Evolutionary conservation across 2,888 invertebrate species (phyloP), one percentile per base, ranked within the genome.

Genomic region (Furcula furcula): DNA sequence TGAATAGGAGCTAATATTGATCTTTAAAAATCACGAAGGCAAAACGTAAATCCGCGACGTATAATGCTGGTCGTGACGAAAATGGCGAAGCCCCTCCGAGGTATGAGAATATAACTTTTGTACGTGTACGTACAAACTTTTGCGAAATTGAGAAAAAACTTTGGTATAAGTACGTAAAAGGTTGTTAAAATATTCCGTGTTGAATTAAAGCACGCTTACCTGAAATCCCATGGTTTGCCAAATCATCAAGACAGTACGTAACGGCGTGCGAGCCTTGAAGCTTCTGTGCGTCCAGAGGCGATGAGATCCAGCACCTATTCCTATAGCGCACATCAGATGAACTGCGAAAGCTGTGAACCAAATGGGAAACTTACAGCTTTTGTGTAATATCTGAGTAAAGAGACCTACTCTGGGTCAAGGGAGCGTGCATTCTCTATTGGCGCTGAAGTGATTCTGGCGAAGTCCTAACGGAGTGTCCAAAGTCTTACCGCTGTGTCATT

Each of bases 271-370:
- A 0, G 98, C 98, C 83, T 98, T 98, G 83, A 95, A 99, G 18
- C 97, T 85, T 60, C 94, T 91, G 81, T 99, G 99, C 0, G 97
- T 93, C 97, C 98, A 99, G 4, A 98, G 90, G 48, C 99, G 91
- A 75, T 99, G 99, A 0, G 97, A 97, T 7, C 98, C 98, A 3
- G 95, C 98, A 4, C 98, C 98, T 13, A 98, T 94, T 0, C 98
- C 98, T 40, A 96, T 80, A 1, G 93, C 97, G 31, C 93, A 92
- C 60, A 91, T 78, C 16, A 94, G 76, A 70, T 95, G 95, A 25
- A 94, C 75, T 0, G 92, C 40, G 29, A 93, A 79, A 2, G 93
- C 96, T 93, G 79, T 52, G 36, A 5, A 33, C 20, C 13, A 7
- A 14, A n/a, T 20, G 7, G 5, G 14, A 31, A 6, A 25, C 1